Percentiles rank a stretch among this genome's conserved stretches.
These are phyloP conservation scores for Cryptophagus acutangulus DNA, from an alignment of 2,888 invertebrate genomes.

Conservation along the genomic window DNA sequence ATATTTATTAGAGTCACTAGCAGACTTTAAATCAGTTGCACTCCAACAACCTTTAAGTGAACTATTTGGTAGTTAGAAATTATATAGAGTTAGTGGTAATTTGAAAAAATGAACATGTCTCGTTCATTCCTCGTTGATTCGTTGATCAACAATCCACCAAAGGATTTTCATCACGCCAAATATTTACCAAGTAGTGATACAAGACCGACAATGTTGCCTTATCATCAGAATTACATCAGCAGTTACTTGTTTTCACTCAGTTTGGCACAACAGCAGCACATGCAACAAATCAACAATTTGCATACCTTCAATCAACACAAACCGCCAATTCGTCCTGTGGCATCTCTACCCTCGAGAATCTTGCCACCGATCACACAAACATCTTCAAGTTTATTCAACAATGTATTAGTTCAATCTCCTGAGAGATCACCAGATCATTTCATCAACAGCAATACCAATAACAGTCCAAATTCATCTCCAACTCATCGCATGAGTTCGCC, in stretches of 20 bases:
- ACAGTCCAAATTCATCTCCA: conserved; percentile 25
- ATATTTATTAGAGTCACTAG: conserved; percentile 33
- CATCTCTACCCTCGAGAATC: conserved; percentile 30
- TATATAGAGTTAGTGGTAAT: background rate
- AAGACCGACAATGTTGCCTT: conserved; percentile 53
- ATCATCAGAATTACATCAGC: conserved; percentile 60
- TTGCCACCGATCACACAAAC: conserved; percentile 27
- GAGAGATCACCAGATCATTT: background rate
- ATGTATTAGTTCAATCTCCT: background rate
- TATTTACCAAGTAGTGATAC: no score
- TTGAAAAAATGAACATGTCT: conserved; percentile 57
- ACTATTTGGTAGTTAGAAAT: conserved; percentile 7
- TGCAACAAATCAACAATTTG: conserved; percentile 46
- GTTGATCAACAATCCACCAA: conserved; percentile 63
- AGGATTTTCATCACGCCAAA: conserved; percentile 47
- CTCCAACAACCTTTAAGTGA: conserved; percentile 14
- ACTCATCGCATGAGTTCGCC: conserved; percentile 22
- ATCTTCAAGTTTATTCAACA: conserved; percentile 21
- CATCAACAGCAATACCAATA: no score
- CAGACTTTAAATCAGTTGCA: conserved; percentile 22
- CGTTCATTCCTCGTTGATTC: conserved; percentile 79
- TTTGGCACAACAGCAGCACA: conserved; percentile 48
- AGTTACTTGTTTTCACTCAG: conserved; percentile 62
- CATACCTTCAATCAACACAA: conserved; percentile 33
- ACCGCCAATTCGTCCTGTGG: conserved; percentile 40